phyloP scores from a whole-genome alignment of 1,140 invertebrate species.

The Homalodisca vitripennis region DNA sequence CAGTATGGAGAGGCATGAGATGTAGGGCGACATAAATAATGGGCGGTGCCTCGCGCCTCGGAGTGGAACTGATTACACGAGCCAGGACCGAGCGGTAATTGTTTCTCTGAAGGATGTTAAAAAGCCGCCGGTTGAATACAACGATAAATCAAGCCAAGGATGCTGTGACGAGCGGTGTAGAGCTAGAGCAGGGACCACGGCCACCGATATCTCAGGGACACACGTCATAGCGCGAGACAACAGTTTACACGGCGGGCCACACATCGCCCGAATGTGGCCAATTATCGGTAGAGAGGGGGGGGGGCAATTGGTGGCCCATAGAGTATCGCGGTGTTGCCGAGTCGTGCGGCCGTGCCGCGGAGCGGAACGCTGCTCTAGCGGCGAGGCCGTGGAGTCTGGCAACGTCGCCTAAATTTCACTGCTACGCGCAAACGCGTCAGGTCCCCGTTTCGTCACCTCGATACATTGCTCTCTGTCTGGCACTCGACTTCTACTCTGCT shows the following conservation, averaged over 20 bases:
- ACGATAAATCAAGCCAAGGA: background rate
- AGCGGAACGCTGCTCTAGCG: background rate
- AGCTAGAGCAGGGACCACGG: background rate
- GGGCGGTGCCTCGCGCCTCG: background rate
- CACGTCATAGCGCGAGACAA: background rate
- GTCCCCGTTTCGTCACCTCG: too few species aligned
- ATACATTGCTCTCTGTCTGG: too few species aligned
- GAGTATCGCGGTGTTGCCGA: background rate
- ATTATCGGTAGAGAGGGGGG: background rate
- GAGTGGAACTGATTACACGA: background rate
- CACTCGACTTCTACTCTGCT: too few species aligned
- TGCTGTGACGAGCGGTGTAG: background rate
- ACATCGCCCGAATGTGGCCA: background rate
- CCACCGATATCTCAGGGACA: background rate
- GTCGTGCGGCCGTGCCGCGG: background rate
- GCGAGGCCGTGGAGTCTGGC: background rate
- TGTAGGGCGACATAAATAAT: too few species aligned
- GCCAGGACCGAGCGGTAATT: background rate
- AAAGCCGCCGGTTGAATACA: background rate
- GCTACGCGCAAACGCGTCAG: too few species aligned
- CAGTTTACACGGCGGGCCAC: too few species aligned
- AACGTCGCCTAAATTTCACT: background rate
- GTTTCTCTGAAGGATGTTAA: background rate
- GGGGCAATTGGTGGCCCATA: background rate
- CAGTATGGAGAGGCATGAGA: too few species aligned